These are phyloP conservation scores for Paedocypris sp. DNA, from an alignment of 2,113 vertebrate species.

Conservation along the genomic window DNA sequence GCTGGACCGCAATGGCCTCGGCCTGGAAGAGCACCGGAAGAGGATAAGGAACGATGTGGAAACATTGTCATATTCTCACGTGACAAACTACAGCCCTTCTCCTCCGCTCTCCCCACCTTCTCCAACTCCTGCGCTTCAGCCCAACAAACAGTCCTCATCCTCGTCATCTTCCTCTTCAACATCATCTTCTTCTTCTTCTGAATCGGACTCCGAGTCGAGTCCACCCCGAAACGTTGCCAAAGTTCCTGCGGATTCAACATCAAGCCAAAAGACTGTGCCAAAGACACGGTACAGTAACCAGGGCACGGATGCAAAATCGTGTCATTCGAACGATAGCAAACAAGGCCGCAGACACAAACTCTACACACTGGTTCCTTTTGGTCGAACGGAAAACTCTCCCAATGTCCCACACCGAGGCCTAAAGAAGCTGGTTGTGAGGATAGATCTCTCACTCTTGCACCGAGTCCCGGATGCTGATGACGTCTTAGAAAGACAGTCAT, in stretches of 20 bases:
- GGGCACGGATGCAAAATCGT: conserved; percentile 47
- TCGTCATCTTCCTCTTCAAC: conserved; percentile 41
- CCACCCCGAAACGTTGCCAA: conserved; percentile 54
- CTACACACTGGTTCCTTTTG: conserved; percentile 92
- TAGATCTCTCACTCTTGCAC: conserved; percentile 84
- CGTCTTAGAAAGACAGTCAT: conserved; percentile 50
- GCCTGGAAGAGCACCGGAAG: conserved; percentile 10
- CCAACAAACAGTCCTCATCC: conserved; percentile 41
- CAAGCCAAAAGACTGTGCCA: conserved; percentile 48
- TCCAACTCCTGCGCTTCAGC: conserved; percentile 43
- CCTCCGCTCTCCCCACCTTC: conserved; percentile 54
- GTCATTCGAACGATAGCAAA: conserved; percentile 46
- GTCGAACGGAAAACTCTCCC: conserved; percentile 70
- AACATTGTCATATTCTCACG: conserved; percentile 52
- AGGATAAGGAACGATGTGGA: conserved; percentile 41
- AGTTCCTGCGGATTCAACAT: conserved; percentile 52
- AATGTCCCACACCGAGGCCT: conserved; percentile 71
- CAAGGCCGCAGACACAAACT: conserved; percentile 72
- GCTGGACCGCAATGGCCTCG: conserved; percentile 1
- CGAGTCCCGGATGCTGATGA: conserved; percentile 75
- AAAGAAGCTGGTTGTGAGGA: conserved; percentile 86
- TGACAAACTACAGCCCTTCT: conserved; percentile 63
- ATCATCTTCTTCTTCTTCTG: conserved; percentile 63
- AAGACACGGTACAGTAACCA: conserved; percentile 44
- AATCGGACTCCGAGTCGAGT: conserved; percentile 72